Evolutionary conservation across 2,113 vertebrate species (phyloP), one percentile per base, ranked within the genome.

Genomic region (Colistium nudipinnis): DNA sequence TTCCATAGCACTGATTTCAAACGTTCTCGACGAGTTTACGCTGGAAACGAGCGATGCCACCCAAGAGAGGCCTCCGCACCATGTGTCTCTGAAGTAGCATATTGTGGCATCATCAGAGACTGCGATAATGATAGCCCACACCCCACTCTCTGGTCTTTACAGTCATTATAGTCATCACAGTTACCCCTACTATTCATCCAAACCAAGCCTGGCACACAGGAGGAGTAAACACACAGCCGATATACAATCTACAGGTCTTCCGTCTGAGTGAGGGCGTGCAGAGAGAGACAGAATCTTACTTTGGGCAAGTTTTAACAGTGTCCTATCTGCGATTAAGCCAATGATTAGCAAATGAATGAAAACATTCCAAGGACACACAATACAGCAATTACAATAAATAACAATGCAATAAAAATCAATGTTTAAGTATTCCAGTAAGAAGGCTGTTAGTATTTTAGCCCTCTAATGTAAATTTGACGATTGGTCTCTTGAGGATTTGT

Each of bases 141-240:
- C 24, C 76, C 69, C 62, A 67, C 76, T 72, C 53, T 48, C 17
- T 71, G 61, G 36, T 38, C 55, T 76, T 67, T 61, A 72, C 75
- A 66, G 65, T 89, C 80, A 88, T 90, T 84, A 89, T 69, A 82
- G 78, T 83, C 71, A 84, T 87, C 84, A 85, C 8, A 71, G 51
- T 56, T 54, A 59, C 80, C 78, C 56, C 75, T 43, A 45, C 59
- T 52, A 52, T 59, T 70, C 68, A 78, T 68, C n/a, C 76, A 80
- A 67, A 70, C 63, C 35, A 53, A 64, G 66, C 49, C 49, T 31
- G 16, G 35, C 52, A 60, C 44, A 61, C 47, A 72, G 51, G 31
- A 36, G 16, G 31, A 36, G 80, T 74, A 78, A 85, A 75, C 63
- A 82, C 62, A 80, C 43, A 48, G 57, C 52, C 43, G 57, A 45